Base-by-base conservation (phyloP, 1,140 invertebrate genomes). In the Sinella curviseta region DNA sequence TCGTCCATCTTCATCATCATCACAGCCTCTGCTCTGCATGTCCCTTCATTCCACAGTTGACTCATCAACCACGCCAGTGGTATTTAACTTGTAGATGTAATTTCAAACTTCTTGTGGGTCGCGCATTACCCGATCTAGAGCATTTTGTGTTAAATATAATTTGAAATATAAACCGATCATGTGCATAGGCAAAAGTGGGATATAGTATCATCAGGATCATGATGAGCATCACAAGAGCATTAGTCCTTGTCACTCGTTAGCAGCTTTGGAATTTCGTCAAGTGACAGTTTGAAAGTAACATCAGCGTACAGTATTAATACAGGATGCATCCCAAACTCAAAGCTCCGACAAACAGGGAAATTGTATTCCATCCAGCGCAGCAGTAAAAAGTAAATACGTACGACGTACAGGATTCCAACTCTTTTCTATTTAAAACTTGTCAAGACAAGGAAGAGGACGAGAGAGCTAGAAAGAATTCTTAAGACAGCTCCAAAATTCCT, bases 241-340 rank as follows among this genome's bases (percentile, higher is more conserved):
- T 70, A 70, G 65, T 70, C 65, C 65, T 70, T 70, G 65, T 70
- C 65, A 70, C 65, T 70, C 31, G 65, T 70, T 70, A 70, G 65
- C 65, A 31, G 65, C 65, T 30, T 26, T 31, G 65, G 65, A 70
- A 70, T 70, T 33, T 70, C 28, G 65, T 2, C 2, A 70, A 70
- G 65, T 70, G 65, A 70, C 65, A 70, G 26, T 48, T 48, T 20
- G 39, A 8, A 20, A 48, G 39, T 48, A 20, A 20, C 39, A 48
- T 48, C 20, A 12, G 20, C 39, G 8, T 48, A n/a, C n/a, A n/a
- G n/a, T n/a, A n/a, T n/a, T n/a, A n/a, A n/a, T n/a, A n/a, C n/a
- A n/a, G n/a, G n/a, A n/a, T n/a, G n/a, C n/a, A n/a, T n/a, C n/a
- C n/a, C n/a, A n/a, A n/a, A n/a, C n/a, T n/a, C n/a, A n/a, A n/a